These are phyloP conservation scores for Chionoecetes opilio DNA, from an alignment of 1,140 invertebrate genomes.

Conservation along the genomic window DNA sequence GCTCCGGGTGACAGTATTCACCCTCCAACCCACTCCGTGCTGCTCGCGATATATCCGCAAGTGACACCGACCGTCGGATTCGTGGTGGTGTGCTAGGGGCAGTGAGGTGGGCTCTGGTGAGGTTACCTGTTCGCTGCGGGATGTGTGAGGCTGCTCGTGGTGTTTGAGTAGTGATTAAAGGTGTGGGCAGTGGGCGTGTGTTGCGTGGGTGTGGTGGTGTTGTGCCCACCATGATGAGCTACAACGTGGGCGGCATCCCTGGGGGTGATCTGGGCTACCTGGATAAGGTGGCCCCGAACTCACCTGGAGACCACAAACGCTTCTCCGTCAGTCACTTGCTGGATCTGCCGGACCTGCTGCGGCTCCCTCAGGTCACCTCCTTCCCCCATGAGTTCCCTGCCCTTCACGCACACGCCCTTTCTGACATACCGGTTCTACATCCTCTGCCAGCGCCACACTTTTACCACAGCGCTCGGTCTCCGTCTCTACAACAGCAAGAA, in stretches of 20 bases:
- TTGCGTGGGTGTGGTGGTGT: background rate
- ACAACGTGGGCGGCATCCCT: constrained; percentile 60
- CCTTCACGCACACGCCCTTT: constrained; percentile 54
- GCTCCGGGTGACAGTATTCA: background rate
- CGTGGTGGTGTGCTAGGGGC: background rate
- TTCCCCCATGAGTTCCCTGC: constrained; percentile 69
- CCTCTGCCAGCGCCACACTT: constrained; percentile 54
- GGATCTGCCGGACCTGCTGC: constrained; percentile 69
- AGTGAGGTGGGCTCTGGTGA: background rate
- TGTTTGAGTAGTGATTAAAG: background rate
- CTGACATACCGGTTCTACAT: constrained; percentile 45
- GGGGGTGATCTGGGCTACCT: constrained; percentile 59
- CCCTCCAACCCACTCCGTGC: background rate
- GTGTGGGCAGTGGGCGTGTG: background rate
- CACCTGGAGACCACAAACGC: constrained; percentile 66
- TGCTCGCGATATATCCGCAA: background rate
- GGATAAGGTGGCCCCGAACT: constrained; percentile 56
- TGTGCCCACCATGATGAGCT: constrained; percentile 66
- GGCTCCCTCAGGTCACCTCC: constrained; percentile 40
- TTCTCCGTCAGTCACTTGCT: constrained; percentile 68
- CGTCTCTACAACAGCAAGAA: background rate
- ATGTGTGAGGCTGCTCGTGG: background rate
- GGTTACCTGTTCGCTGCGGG: background rate
- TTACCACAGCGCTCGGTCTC: constrained; percentile 52
- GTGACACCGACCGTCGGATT: background rate